phyloP scores from a whole-genome alignment of 2,113 vertebrate genomes.

The Hyla sarda region DNA sequence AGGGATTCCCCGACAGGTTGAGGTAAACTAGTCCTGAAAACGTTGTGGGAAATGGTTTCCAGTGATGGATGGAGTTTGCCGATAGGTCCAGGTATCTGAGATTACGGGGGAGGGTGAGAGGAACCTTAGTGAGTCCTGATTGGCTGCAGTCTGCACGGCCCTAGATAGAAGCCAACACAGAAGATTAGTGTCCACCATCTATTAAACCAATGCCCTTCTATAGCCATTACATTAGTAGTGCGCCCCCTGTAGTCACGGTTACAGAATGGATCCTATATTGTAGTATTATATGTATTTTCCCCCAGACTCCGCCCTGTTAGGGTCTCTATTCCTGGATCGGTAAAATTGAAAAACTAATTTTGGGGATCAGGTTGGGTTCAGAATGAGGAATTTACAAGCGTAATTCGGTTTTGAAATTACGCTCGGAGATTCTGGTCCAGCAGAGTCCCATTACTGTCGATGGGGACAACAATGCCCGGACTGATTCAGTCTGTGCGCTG shows the following conservation, averaged over 20 bases:
- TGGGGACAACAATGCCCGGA: too few species aligned
- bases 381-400: too few species aligned
- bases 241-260: neutral
- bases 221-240: too few species aligned
- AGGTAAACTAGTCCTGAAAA: constrained; percentile 65
- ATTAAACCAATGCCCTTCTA: neutral
- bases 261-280: neutral
- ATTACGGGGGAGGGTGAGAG: constrained; percentile 68
- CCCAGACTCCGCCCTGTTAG: neutral
- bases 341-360: too few species aligned
- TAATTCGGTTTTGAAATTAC: too few species aligned
- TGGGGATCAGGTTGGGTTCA: too few species aligned
- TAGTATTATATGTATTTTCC: neutral
- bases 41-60: constrained; percentile 56
- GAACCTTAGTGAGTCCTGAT: constrained; percentile 63
- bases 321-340: neutral
- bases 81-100: constrained; percentile 69
- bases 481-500: too few species aligned
- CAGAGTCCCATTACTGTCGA: too few species aligned
- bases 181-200: neutral
- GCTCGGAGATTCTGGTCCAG: too few species aligned
- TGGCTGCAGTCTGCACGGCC: constrained; percentile 66
- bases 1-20: constrained; percentile 73
- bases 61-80: constrained; percentile 65
- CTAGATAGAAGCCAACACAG: constrained; percentile 61